Conservation (phyloP, 2,113 vertebrate genomes). For the Apodemus sylvaticus region DNA sequence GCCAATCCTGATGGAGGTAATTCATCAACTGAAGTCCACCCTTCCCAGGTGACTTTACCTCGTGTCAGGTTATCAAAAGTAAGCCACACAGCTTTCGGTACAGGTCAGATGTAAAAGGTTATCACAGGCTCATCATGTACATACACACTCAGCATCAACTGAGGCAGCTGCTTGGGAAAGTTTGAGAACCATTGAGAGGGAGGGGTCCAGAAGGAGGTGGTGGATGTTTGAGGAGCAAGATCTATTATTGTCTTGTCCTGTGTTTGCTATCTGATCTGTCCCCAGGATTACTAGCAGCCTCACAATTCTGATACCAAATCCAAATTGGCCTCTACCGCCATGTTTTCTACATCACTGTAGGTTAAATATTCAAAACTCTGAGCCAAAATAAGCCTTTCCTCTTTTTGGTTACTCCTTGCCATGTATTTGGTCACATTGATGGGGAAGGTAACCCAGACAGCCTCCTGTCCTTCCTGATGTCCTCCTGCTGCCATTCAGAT, state of each 20-base stretch:
- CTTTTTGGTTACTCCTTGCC: background rate
- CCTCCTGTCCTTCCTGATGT: background rate
- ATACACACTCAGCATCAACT: background rate
- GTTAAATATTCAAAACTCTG: background rate
- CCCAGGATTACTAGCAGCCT: background rate
- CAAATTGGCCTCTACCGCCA: too few relatives aligned
- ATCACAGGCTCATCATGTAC: background rate
- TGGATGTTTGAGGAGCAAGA: background rate
- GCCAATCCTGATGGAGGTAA: background rate
- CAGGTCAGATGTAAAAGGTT: background rate
- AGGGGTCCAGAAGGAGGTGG: background rate
- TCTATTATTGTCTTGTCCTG: background rate
- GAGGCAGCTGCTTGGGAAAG: background rate
- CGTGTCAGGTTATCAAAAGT: background rate
- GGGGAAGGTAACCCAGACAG: too few relatives aligned
- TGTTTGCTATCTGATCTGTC: background rate
- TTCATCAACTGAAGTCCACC: background rate
- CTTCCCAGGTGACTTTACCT: background rate
- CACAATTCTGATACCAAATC: background rate
- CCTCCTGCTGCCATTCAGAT: background rate
- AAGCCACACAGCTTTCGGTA: background rate
- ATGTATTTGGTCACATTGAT: background rate
- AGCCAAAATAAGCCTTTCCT: background rate
- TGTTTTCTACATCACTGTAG: background rate
- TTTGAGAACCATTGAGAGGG: too few relatives aligned